Conservation (phyloP, 2,113 vertebrate species). For the Lepus americanus region DNA sequence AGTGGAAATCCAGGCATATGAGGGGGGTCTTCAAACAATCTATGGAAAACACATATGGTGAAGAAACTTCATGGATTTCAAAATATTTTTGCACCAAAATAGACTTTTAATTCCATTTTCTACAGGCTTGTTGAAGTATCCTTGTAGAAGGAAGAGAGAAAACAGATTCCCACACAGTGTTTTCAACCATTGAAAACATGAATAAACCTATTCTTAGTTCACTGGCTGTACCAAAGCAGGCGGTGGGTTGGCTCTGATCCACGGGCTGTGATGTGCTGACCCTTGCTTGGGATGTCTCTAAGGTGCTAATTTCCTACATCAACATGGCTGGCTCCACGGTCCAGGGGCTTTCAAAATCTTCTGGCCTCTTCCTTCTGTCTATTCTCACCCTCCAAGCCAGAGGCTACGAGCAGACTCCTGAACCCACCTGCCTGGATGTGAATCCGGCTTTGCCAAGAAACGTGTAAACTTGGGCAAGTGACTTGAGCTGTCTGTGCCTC, state of each 20-base stretch:
- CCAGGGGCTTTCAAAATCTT: background rate
- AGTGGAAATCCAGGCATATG: no score
- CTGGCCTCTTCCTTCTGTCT: background rate
- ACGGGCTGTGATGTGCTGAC: rapidly evolving
- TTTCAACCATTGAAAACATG: background rate
- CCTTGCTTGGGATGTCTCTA: no score
- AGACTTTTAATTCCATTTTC: no score
- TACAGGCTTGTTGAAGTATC: no score
- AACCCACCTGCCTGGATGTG: rapidly evolving
- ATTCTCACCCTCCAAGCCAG: background rate
- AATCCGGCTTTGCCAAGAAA: background rate
- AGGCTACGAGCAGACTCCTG: background rate
- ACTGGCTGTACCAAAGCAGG: background rate
- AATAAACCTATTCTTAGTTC: background rate
- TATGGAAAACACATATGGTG: no score
- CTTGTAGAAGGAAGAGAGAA: background rate
- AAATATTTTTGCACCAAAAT: no score
- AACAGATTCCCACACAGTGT: background rate
- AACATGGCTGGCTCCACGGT: background rate
- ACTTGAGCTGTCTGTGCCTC: background rate
- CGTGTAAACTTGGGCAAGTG: background rate
- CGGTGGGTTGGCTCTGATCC: background rate
- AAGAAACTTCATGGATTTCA: no score
- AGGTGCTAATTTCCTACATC: background rate
- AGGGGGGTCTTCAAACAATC: no score